These are phyloP conservation scores for Argyresthia goedartella DNA, from an alignment of 2,888 invertebrate species.

Conservation along the genomic window DNA sequence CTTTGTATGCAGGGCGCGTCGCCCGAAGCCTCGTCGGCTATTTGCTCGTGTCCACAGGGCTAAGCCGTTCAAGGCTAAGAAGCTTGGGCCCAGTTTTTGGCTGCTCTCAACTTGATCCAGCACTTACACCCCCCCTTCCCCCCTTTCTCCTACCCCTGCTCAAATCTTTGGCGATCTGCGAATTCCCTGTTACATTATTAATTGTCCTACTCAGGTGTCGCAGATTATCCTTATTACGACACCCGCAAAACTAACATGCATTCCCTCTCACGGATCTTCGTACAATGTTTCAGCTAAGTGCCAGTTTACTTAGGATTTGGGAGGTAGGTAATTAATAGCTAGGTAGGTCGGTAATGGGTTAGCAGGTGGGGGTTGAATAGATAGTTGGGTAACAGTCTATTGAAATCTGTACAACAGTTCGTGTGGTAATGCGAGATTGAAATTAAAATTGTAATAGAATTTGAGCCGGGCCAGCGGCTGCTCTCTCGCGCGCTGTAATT, in stretches of 20 bases:
- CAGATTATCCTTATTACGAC: conserved; percentile 62
- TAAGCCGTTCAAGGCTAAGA: conserved; percentile 70
- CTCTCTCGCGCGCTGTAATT: conserved; percentile 25
- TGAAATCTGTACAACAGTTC: too few relatives aligned
- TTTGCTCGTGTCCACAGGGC: conserved; percentile 68
- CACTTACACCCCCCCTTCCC: conserved; percentile 21
- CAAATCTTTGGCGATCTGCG: background rate
- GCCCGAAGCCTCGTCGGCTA: conserved; percentile 67
- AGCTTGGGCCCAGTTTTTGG: conserved; percentile 65
- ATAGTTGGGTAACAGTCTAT: too few relatives aligned
- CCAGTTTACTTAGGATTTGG: conserved; percentile 2
- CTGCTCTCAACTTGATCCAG: conserved; percentile 55
- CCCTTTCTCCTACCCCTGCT: background rate
- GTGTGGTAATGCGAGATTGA: too few relatives aligned
- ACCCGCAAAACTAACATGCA: conserved; percentile 47
- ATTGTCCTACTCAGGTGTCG: conserved; percentile 62
- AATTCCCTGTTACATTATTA: conserved; percentile 45
- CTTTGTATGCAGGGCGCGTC: conserved; percentile 68
- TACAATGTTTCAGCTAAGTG: conserved; percentile 1
- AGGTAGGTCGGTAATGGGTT: too few relatives aligned
- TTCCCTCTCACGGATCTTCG: conserved; percentile 22
- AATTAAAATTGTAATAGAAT: too few relatives aligned
- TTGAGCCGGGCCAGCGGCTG: background rate
- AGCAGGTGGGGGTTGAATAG: too few relatives aligned
- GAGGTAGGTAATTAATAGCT: too few relatives aligned